Conservation (phyloP, 2,888 invertebrate species). For the Harpagoxenus sublaevis region DNA sequence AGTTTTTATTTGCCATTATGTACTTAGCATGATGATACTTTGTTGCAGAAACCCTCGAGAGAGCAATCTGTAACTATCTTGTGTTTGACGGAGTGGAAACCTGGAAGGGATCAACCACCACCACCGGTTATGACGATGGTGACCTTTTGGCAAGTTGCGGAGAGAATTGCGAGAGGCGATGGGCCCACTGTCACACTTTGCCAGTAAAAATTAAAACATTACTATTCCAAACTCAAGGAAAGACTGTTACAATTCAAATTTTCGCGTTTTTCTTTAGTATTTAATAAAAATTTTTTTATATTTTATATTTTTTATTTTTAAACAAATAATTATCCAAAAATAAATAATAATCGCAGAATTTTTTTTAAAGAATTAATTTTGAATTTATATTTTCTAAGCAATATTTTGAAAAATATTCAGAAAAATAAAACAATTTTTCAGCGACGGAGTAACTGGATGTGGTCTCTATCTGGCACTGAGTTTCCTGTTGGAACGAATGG, state of each 20-base stretch:
- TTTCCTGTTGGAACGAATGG: conserved; percentile 87
- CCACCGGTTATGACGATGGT: conserved; percentile 80
- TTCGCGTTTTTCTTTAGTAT: not conserved
- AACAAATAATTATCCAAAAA: not conserved
- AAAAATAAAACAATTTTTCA: conserved; percentile 72
- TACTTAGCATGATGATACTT: not conserved
- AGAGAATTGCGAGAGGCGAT: conserved; percentile 80
- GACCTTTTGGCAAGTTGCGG: conserved; percentile 82
- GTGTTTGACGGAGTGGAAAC: conserved; percentile 82
- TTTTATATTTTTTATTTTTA: not conserved
- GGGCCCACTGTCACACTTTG: conserved; percentile 84
- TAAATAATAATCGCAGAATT: not conserved
- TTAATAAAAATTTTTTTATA: not conserved
- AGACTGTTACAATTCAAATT: not conserved
- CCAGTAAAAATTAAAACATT: conserved; percentile 82
- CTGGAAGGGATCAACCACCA: conserved; percentile 73
- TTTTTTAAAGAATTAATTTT: not conserved
- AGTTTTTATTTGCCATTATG: not conserved
- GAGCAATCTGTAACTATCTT: conserved; percentile 69
- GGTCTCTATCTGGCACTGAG: conserved; percentile 86
- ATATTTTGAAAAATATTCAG: not conserved
- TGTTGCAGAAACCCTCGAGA: conserved; percentile 60
- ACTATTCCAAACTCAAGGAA: not conserved
- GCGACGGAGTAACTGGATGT: conserved; percentile 86
- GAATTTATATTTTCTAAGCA: not conserved